Evolutionary conservation across 2,113 vertebrate genomes (phyloP), one percentile per base, ranked within the genome.

Genomic region (Brachypodius melanocephalos): DNA sequence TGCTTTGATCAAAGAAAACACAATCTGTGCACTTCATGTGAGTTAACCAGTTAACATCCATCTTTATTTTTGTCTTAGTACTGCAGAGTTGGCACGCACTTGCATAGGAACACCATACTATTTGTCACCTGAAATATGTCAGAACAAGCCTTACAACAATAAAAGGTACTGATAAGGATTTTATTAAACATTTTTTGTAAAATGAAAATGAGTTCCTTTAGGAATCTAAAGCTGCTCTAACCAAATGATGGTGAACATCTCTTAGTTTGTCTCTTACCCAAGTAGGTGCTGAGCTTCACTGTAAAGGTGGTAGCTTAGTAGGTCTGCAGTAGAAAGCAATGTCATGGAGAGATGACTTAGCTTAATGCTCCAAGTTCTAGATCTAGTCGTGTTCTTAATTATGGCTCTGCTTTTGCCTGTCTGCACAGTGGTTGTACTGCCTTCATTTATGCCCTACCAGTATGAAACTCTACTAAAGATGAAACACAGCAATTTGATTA

Each of bases 101-200:
- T 99, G 99, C 95, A 99, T 99, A 92, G 99, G 99, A 69, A 99
- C 99, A 1, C 99, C 99, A 0, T 99, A 99, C 96, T 99, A 99
- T 93, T 96, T 99, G 72, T 99, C 99, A 0, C 99, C 99, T 80
- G 99, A 99, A 97, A 99, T 99, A 89, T 99, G 99, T 89, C 99
- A 99, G 98, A 99, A 99, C 93, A 99, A 99, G 94, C 99, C 99
- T 38, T 99, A 99, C 97, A 99, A 99, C 97, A 99, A 99, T 97
- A 99, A 99, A 98, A 99, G 99, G 99, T 99, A 98, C 59, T 66
- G 49, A 48, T 62, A 72, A 84, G 5, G 11, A 14, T 49, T 89
- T 90, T 68, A 49, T 52, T 26, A 17, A 89, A 17, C 6, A 2
- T 15, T 79, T 85, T 38, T 49, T 20, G 6, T 42, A 38, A 79